Percentiles rank a stretch among this genome's conserved stretches.
Conservation (phyloP, 2,888 invertebrate genomes). For the Cenopis cana region DNA sequence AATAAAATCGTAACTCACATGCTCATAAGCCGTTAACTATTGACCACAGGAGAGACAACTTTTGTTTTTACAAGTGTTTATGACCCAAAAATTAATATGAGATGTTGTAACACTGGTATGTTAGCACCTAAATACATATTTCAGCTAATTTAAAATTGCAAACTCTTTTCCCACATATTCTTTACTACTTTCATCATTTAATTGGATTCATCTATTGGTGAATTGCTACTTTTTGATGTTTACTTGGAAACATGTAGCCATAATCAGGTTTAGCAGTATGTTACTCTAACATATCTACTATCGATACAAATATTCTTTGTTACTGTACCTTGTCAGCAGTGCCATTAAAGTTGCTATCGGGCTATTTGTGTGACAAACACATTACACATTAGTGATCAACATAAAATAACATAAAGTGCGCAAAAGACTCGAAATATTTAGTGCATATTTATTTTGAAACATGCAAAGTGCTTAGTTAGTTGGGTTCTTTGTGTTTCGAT, state of each 20-base stretch:
- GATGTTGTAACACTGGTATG: background rate
- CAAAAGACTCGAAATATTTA: constrained; percentile 50
- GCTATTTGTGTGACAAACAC: constrained; percentile 92
- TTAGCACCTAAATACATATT: background rate
- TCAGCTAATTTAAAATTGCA: background rate
- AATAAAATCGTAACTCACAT: too few relatives aligned
- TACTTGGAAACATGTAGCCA: background rate
- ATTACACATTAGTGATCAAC: constrained; percentile 79
- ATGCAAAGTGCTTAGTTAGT: constrained; percentile 21
- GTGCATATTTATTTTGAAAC: constrained; percentile 27
- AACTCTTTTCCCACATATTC: background rate
- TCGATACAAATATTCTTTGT: constrained; percentile 63
- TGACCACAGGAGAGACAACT: too few relatives aligned
- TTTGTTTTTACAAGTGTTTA: too few relatives aligned
- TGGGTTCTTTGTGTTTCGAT: constrained; percentile 12
- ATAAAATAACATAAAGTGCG: constrained; percentile 62
- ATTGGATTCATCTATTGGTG: too few relatives aligned
- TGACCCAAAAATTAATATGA: too few relatives aligned
- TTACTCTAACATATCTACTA: constrained; percentile 59
- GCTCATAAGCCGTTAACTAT: too few relatives aligned
- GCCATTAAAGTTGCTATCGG: constrained; percentile 98
- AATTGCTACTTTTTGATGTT: background rate
- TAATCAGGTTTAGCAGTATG: constrained; percentile 42
- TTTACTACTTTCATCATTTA: background rate
- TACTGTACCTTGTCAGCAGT: constrained; percentile 95